Evolutionary conservation across 1,140 invertebrate genomes (phyloP).

Genomic region (Yoshiicerus persimilis): DNA sequence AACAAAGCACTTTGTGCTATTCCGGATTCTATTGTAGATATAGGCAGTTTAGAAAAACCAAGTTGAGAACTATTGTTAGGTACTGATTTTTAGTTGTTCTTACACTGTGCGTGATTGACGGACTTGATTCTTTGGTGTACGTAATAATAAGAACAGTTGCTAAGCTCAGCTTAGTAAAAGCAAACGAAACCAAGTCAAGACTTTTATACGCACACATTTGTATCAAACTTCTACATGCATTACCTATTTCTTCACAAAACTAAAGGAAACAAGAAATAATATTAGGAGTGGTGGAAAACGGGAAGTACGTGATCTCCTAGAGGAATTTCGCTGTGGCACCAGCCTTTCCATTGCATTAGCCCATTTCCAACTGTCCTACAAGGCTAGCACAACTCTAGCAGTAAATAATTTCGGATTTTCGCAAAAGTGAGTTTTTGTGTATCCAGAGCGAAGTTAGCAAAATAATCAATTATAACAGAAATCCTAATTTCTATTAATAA

Average conservation of each 20-base stretch:
- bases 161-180: not conserved
- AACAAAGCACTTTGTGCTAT: no score
- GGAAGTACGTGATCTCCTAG: slow-evolving; percentile 24
- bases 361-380: not conserved
- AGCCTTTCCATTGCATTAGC: not conserved
- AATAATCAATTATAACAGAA: no score
- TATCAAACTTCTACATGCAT: not conserved
- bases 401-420: no score
- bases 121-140: not conserved
- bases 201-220: not conserved
- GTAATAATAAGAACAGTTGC: not conserved
- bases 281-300: not conserved
- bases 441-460: no score
- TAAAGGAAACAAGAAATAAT: not conserved
- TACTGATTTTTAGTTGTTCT: not conserved
- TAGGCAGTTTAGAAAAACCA: not conserved
- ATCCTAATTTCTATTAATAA: no score
- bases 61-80: not conserved
- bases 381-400: no score
- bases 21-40: not conserved
- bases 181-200: not conserved
- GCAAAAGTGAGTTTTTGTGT: no score
- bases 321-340: not conserved
- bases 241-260: not conserved
- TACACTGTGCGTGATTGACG: not conserved